A percentile compares a stretch with the other conserved stretches of the same genome.
Conservation (phyloP, 2,888 invertebrate species). For the Entomobrya proxima region DNA sequence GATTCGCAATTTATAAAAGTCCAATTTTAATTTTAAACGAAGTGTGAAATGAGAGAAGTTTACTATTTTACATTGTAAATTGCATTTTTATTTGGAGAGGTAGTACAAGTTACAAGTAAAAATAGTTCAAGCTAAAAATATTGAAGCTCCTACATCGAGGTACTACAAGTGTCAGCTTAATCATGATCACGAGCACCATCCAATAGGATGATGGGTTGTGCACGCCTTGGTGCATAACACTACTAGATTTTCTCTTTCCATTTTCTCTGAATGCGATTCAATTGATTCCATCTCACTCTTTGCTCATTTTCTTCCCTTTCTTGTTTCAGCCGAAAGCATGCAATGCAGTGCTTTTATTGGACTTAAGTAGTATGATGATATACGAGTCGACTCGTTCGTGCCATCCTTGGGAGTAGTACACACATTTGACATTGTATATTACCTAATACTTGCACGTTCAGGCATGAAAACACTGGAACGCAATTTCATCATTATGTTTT, state of each 20-base stretch:
- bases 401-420: background rate
- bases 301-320: background rate
- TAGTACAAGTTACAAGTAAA: too few species aligned
- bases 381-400: background rate
- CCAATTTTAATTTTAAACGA: too few species aligned
- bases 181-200: conserved; percentile 20
- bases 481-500: conserved; percentile 20
- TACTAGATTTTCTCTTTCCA: conserved; percentile 27
- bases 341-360: background rate
- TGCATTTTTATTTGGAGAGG: too few species aligned
- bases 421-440: background rate
- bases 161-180: conserved; percentile 1
- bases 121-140: too few species aligned
- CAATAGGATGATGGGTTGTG: conserved; percentile 43
- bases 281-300: background rate
- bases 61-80: too few species aligned
- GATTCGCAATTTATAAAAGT: too few species aligned
- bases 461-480: too few species aligned
- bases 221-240: conserved; percentile 19
- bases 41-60: too few species aligned
- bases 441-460: too few species aligned
- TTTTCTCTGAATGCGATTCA: background rate
- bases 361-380: background rate
- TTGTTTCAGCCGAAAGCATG: background rate
- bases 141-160: too few species aligned